These are phyloP conservation scores for Saccopteryx bilineata DNA, from an alignment of 2,113 vertebrate genomes.

Conservation along the genomic window DNA sequence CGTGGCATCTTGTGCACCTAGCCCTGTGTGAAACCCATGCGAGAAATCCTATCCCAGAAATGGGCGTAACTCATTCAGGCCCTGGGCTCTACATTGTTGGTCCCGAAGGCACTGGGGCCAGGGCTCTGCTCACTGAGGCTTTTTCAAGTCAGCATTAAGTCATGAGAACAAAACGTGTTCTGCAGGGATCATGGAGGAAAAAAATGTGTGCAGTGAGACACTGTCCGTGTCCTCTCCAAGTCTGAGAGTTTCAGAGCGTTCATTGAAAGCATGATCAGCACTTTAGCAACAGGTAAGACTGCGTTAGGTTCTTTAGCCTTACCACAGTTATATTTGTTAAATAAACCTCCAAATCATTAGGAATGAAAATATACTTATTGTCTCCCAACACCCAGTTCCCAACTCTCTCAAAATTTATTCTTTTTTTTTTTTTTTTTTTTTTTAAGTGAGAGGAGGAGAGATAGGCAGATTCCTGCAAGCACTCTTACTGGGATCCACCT, in stretches of 20 bases:
- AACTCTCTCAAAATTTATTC: not conserved
- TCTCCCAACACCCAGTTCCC: not conserved
- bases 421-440: not conserved
- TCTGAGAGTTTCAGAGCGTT: not conserved
- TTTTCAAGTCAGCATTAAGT: not conserved
- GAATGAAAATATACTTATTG: not conserved
- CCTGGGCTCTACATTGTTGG: not conserved
- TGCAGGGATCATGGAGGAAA: not conserved
- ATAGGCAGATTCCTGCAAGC: too few relatives aligned
- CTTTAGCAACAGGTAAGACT: not conserved
- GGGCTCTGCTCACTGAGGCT: not conserved
- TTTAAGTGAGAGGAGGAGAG: too few relatives aligned
- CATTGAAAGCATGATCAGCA: not conserved
- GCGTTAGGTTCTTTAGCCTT: not conserved
- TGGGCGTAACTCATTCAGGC: not conserved
- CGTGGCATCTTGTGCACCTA: not conserved
- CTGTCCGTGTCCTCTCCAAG: not conserved
- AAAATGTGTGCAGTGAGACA: not conserved
- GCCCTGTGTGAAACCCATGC: not conserved
- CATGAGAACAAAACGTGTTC: not conserved
- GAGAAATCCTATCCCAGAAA: slow-evolving; percentile 9
- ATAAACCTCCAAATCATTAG: slow-evolving; percentile 4
- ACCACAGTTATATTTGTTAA: not conserved
- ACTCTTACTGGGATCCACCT: too few relatives aligned
- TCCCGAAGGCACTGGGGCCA: not conserved